Evolutionary conservation across 2,888 invertebrate species (phyloP).

Genomic region (Leucania comma): DNA sequence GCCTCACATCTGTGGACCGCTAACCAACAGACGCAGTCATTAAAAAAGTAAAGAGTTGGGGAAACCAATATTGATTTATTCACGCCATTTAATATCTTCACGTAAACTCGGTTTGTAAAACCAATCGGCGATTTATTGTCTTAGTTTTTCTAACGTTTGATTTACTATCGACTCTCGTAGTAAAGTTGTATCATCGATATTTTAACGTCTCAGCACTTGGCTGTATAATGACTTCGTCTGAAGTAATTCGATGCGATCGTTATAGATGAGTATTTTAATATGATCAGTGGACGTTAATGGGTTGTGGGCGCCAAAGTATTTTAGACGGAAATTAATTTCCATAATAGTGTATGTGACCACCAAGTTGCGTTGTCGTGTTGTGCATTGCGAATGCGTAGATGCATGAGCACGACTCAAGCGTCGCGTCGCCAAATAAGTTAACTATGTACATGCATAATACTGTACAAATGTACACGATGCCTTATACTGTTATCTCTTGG

Average conservation of each 20-base stretch:
- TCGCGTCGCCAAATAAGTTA: slow-evolving; percentile 65
- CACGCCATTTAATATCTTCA: slow-evolving; percentile 62
- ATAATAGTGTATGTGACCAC: slow-evolving; percentile 67
- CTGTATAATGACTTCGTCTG: slow-evolving; percentile 43
- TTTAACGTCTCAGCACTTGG: slow-evolving; percentile 44
- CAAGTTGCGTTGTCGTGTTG: slow-evolving; percentile 61
- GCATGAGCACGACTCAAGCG: slow-evolving; percentile 56
- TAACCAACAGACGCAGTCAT: slow-evolving; percentile 67
- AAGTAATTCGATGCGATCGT: slow-evolving; percentile 54
- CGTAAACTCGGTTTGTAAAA: slow-evolving; percentile 54
- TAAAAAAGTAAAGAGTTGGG: slow-evolving; percentile 79
- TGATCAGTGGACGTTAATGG: slow-evolving; percentile 55
- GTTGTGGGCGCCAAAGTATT: slow-evolving; percentile 62
- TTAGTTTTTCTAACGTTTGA: slow-evolving; percentile 53
- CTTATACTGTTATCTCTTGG: slow-evolving; percentile 62
- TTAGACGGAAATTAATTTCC: slow-evolving; percentile 72
- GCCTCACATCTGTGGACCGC: slow-evolving; percentile 77
- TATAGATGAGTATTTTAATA: slow-evolving; percentile 59
- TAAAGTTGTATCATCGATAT: slow-evolving; percentile 35
- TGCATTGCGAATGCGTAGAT: slow-evolving; percentile 62
- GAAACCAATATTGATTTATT: slow-evolving; percentile 77
- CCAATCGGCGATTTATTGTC: slow-evolving; percentile 61
- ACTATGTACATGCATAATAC: slow-evolving; percentile 61
- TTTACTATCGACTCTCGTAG: slow-evolving; percentile 35
- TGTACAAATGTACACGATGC: slow-evolving; percentile 49